phyloP scores from a whole-genome alignment of 1,140 invertebrate species.

The Hyles euphorbiae region DNA sequence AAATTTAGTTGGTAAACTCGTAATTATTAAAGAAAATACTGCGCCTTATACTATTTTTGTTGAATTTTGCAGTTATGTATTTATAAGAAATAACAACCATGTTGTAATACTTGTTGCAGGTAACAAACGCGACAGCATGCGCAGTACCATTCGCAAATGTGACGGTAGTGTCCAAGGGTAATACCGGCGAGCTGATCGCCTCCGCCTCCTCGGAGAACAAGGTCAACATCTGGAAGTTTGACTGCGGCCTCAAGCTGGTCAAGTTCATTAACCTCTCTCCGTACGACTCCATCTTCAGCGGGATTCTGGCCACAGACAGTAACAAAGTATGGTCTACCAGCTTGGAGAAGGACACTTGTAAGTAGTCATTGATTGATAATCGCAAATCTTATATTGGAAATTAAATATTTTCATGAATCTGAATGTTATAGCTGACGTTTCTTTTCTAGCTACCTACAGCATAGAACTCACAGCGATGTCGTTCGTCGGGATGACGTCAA shows the following conservation, averaged over 20 bases:
- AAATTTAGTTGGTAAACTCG: too few relatives aligned
- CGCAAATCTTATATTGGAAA: not conserved
- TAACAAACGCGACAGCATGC: slow-evolving; percentile 91
- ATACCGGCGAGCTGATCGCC: slow-evolving; percentile 82
- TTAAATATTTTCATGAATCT: too few relatives aligned
- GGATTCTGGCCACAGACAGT: slow-evolving; percentile 54
- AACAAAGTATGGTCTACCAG: slow-evolving; percentile 71
- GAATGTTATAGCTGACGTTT: not conserved
- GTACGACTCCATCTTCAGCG: slow-evolving; percentile 68
- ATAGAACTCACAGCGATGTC: slow-evolving; percentile 63
- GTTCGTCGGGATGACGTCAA: slow-evolving; percentile 58
- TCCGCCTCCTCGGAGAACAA: slow-evolving; percentile 77
- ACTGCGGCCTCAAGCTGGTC: slow-evolving; percentile 80
- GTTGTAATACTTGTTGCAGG: slow-evolving; percentile 40
- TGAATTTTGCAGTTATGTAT: too few relatives aligned
- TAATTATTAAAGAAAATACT: too few relatives aligned
- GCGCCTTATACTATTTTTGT: too few relatives aligned
- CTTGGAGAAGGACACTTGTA: slow-evolving; percentile 65
- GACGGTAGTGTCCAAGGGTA: slow-evolving; percentile 76
- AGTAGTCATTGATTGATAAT: slow-evolving; percentile 22
- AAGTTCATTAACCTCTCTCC: slow-evolving; percentile 63
- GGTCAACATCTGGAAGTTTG: slow-evolving; percentile 83
- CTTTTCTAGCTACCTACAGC: slow-evolving; percentile 52
- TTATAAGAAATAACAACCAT: not conserved
- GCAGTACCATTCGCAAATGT: slow-evolving; percentile 78